A percentile compares a stretch with the other conserved stretches of the same genome.
phyloP scores from a whole-genome alignment of 2,113 vertebrate species.

The Oryzias curvinotus region DNA sequence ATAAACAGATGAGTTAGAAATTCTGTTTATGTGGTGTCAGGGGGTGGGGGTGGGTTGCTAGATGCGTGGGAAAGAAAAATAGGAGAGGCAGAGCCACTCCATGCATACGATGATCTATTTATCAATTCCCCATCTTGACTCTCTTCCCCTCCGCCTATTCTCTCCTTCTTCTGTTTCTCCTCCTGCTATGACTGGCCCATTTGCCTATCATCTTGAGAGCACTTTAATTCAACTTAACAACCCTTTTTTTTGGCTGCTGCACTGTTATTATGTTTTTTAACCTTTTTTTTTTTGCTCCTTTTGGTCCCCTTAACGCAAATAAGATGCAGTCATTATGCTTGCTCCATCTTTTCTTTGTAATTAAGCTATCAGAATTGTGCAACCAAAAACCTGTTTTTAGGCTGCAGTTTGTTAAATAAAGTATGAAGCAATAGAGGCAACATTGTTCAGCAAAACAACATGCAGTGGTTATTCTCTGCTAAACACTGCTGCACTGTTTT shows the following conservation, averaged over 20 bases:
- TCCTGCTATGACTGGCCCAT: slow-evolving; percentile 62
- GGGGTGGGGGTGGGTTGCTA: slow-evolving; percentile 17
- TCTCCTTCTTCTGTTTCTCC: slow-evolving; percentile 54
- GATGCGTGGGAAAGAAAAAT: slow-evolving; percentile 52
- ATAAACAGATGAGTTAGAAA: slow-evolving; percentile 67
- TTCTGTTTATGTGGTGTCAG: slow-evolving; percentile 60
- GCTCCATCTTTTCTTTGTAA: slow-evolving; percentile 39
- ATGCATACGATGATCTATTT: slow-evolving; percentile 69
- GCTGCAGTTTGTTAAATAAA: slow-evolving; percentile 24
- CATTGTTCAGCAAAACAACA: slow-evolving; percentile 41
- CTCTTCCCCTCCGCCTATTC: slow-evolving; percentile 44
- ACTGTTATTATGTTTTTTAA: neutral
- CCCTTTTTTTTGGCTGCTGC: slow-evolving; percentile 16
- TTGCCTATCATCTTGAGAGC: slow-evolving; percentile 62
- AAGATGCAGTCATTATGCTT: slow-evolving; percentile 52
- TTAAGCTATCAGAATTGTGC: slow-evolving; percentile 26
- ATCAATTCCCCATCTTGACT: slow-evolving; percentile 59
- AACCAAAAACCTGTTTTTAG: slow-evolving; percentile 29
- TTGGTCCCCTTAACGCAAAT: slow-evolving; percentile 49
- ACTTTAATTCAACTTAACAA: slow-evolving; percentile 62
- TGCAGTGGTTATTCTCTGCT: slow-evolving; percentile 47
- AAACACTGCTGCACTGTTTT: slow-evolving; percentile 43
- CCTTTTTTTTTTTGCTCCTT: slow-evolving; percentile 49
- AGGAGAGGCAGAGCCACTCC: slow-evolving; percentile 45
- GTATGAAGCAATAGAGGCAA: slow-evolving; percentile 32